These are phyloP conservation scores for Nibea coibor DNA, from an alignment of 2,113 vertebrate species.

Conservation along the genomic window DNA sequence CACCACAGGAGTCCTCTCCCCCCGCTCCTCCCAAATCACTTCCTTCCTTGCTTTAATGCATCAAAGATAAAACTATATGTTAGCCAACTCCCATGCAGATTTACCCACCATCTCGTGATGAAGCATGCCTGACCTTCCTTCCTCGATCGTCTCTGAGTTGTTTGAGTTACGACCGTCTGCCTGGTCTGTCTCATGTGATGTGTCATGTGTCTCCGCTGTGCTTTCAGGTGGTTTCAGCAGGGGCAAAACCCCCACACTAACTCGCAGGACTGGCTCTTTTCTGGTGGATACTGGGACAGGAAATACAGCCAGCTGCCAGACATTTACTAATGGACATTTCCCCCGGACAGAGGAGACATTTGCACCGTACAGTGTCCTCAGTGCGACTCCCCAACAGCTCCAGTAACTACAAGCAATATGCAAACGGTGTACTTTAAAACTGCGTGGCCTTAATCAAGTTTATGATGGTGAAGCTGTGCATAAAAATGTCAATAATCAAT, in stretches of 20 bases:
- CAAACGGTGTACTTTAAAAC: conserved; percentile 33
- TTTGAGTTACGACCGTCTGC: background rate
- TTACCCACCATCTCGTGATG: background rate
- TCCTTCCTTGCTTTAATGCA: too few species aligned
- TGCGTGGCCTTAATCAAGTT: conserved; percentile 58
- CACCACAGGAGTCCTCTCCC: background rate
- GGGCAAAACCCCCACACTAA: conserved; percentile 92
- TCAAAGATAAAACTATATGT: background rate
- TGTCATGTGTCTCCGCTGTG: conserved; percentile 11
- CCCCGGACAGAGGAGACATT: background rate
- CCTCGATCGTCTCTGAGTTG: conserved; percentile 7
- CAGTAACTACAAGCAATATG: conserved; percentile 29
- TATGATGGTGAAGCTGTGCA: conserved; percentile 11
- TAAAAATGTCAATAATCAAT: conserved; percentile 37
- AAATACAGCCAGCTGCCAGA: conserved; percentile 92
- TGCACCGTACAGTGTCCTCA: background rate
- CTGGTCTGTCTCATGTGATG: background rate
- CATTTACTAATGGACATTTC: conserved; percentile 89
- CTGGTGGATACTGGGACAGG: conserved; percentile 95
- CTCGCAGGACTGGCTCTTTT: conserved; percentile 95
- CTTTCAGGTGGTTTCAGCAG: conserved; percentile 95
- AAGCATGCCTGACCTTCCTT: conserved; percentile 11
- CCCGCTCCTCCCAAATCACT: too few species aligned
- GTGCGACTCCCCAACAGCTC: background rate
- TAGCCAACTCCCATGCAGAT: background rate